A percentile compares a stretch with the other conserved stretches of the same genome.
These are phyloP conservation scores for Leptinotarsa peninsularis DNA, from an alignment of 2,888 invertebrate genomes.

Conservation along the genomic window DNA sequence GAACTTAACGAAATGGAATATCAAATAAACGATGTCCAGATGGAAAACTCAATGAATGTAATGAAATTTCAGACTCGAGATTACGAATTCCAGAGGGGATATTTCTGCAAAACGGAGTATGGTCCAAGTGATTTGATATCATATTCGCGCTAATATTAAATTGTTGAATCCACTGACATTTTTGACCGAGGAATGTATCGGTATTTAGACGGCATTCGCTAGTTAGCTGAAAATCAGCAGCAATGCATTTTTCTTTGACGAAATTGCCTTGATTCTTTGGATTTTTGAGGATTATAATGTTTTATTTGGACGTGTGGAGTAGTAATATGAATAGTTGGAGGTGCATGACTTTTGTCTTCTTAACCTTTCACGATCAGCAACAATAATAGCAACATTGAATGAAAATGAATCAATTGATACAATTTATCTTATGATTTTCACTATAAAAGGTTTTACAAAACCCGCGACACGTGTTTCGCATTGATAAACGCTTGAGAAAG, in stretches of 20 bases:
- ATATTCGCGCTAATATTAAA: slow-evolving; percentile 41
- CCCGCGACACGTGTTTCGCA: too few species aligned
- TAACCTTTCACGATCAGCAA: too few species aligned
- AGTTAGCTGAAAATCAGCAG: neutral
- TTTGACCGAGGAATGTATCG: slow-evolving; percentile 40
- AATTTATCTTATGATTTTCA: too few species aligned
- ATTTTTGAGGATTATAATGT: too few species aligned
- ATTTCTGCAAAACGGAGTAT: slow-evolving; percentile 48
- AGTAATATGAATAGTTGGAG: too few species aligned
- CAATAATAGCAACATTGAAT: too few species aligned
- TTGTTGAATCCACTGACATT: slow-evolving; percentile 44
- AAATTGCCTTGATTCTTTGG: too few species aligned
- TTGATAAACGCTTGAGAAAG: too few species aligned
- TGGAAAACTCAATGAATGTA: slow-evolving; percentile 54
- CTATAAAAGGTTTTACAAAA: too few species aligned
- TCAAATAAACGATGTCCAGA: slow-evolving; percentile 57
- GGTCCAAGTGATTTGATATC: slow-evolving; percentile 46
- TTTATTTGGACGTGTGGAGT: too few species aligned
- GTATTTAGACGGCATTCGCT: slow-evolving; percentile 24
- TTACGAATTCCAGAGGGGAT: slow-evolving; percentile 61
- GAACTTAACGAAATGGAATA: slow-evolving; percentile 57
- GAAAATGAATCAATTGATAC: too few species aligned
- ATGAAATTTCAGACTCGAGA: slow-evolving; percentile 62
- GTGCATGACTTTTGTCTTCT: too few species aligned
- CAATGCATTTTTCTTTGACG: neutral